Base-by-base conservation (phyloP, 2,888 invertebrate genomes). In the Ligdia adustata region DNA sequence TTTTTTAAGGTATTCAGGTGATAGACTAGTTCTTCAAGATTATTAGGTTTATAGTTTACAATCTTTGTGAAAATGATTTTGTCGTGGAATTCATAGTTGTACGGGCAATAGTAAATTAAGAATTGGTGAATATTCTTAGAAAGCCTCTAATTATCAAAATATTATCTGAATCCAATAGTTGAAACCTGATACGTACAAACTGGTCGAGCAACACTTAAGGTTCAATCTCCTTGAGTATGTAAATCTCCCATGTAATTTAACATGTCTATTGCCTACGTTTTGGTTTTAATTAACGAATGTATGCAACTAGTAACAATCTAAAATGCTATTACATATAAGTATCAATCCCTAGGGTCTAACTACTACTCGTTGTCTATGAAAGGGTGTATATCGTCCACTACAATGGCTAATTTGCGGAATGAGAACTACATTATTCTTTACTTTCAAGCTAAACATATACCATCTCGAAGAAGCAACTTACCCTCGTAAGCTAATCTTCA, bases 141-240 rank as follows among this genome's bases (percentile, higher is more conserved):
- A 47, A 47, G 46, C 40, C 24, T 26, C 15, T 32, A 29, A 38
- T 29, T 16, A 28, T 20, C 5, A 9, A 24, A 6, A 28, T 9
- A 22, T 26, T 33, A 34, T 47, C 47, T 41, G 31, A 11, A 24
- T 14, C 20, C 9, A 26, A 29, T 28, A 14, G 14, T 35, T 32
- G 35, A 35, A 47, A 31, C 27, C 13, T 16, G 26, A 41, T 35
- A 41, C 37, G 26, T 39, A 31, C 1, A 37, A 47, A 47, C 47
- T 32, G 41, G 47, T 47, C 20, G 32, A 31, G 24, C 41, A 26
- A 20, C 28, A 35, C 40, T 31, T 26, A 31, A 37, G 31, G 41
- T 47, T 47, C 46, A 47, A 29, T 47, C 34, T 33, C 46, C 40
- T 45, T n/a, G 31, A 29, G 40, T 46, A 31, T 41, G 41, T 41